Base-by-base conservation (phyloP, 1,140 invertebrate genomes). In the Atta cephalotes region DNA sequence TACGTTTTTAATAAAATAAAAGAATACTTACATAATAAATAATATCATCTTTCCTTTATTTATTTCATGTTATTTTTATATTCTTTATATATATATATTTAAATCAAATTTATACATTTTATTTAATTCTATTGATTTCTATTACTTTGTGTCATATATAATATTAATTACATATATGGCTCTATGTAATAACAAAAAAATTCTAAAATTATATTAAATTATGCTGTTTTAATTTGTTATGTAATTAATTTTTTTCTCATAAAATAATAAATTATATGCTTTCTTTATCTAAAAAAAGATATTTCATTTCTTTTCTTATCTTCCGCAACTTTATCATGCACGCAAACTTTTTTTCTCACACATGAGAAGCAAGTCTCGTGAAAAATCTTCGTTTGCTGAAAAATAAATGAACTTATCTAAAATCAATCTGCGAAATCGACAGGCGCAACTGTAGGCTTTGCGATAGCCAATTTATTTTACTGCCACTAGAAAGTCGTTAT, bases 381-480 rank as follows among this genome's bases (percentile, higher is more conserved):
- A 49, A 81, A 81, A 70, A 56, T 81, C 21, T 70, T 12, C 1
- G 6, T 51, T 65, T 14, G 21, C 21, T 58, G 31, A 31, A 28
- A 45, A 71, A 81, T 81, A 81, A 81, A 81, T 81, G 14, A 35
- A 60, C 31, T 18, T 58, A 81, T 71, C 65, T 71, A 14, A 60
- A 71, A 60, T 71, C 79, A 56, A 71, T 81, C 63, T 70, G 31
- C 16, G 79, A 81, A 87, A 90, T 89, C 85, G 89, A 89, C 87
- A 88, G 88, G 78, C 49, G 18, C 65, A 51, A 78, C 7, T 58
- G 60, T 90, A 84, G 74, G 72, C 72, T 72, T 84, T 12, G 39
- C 71, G 62, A 74, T 53, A 84, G 85, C 74, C 85, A 90, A 90
- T 90, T 85, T 90, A 90, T 90, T 82, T 88, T 85, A 60, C 80